A percentile compares a stretch with the other conserved stretches of the same genome.
Conservation (phyloP, 2,797 vertebrate genomes). For the Dallia pectoralis region DNA sequence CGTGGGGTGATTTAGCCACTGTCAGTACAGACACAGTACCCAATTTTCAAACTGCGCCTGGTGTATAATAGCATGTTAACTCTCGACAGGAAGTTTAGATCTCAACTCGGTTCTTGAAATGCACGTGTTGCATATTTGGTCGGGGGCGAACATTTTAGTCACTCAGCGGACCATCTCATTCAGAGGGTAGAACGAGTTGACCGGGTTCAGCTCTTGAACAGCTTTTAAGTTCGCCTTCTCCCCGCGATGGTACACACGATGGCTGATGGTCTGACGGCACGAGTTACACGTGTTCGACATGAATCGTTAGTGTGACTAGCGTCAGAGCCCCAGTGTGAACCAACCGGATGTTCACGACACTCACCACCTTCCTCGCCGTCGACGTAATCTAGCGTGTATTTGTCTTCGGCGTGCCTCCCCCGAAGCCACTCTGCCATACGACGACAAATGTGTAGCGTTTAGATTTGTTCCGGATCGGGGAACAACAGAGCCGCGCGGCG, state of each 20-base stretch:
- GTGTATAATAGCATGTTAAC: too few relatives aligned
- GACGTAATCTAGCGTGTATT: not conserved
- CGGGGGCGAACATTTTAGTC: too few relatives aligned
- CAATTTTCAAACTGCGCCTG: too few relatives aligned
- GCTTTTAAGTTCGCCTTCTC: not conserved
- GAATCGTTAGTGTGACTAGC: not conserved
- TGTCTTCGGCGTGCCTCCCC: not conserved
- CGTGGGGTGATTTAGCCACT: too few relatives aligned
- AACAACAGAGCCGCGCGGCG: constrained; percentile 25
- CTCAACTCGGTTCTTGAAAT: not conserved
- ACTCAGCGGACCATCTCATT: too few relatives aligned
- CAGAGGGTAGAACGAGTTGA: too few relatives aligned
- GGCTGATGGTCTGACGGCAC: not conserved
- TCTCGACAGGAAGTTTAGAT: not conserved
- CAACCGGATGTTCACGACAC: not conserved
- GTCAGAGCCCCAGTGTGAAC: not conserved
- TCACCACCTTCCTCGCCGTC: not conserved
- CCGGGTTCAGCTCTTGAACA: not conserved
- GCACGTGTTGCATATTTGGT: too few relatives aligned
- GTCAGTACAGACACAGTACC: too few relatives aligned
- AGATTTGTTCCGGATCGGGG: constrained; percentile 27
- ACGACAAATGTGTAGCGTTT: constrained; percentile 23
- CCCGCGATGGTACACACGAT: not conserved
- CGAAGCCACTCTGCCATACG: constrained; percentile 5
- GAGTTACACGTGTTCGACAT: not conserved